Base-by-base conservation (phyloP, 1,140 invertebrate species). In the Drosophila elegans region DNA sequence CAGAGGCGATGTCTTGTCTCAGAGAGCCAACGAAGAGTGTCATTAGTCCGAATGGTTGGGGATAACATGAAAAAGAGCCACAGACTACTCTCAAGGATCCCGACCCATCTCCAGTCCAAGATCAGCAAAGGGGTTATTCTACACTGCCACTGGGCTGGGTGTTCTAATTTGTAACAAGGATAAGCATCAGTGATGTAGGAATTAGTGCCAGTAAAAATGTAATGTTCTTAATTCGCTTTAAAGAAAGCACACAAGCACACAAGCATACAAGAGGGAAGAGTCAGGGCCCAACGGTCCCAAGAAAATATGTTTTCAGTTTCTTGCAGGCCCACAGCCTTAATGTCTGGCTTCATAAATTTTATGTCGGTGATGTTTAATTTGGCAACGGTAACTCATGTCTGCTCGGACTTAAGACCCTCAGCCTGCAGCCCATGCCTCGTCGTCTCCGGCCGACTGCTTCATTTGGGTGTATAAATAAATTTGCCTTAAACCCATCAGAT, bases 281-380 rank as follows among this genome's bases (percentile, higher is more conserved):
- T 9, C 16, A 38, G 6, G 29, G 5, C 38, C 6, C 36, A 56
- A 29, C 3, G n/a, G 56, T 38, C 56, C 34, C 29, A 29, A 72
- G 61, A 39, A 78, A 61, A 82, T 81, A 67, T 75, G 61, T 66
- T 77, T 80, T 64, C 48, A 51, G 76, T 34, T 72, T 48, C 77
- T 80, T 63, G 49, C 45, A 62, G 34, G 39, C 25, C 55, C n/a
- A n/a, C 61, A 46, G 46, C 67, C 80, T 80, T 88, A 88, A 88
- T 88, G 84, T 68, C 77, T 83, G 68, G 73, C 86, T 90, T 88
- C 84, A 88, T 88, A 88, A 88, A 88, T 88, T 88, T 78, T 74
- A 84, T 84, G 84, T 44, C 77, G 63, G 76, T 88, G 84, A 88
- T 88, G 84, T 88, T 88, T 88, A 88, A 88, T 88, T 88, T 88